These are phyloP conservation scores for Ctenopoma multispine DNA, from an alignment of 2,797 vertebrate species.

Conservation along the genomic window DNA sequence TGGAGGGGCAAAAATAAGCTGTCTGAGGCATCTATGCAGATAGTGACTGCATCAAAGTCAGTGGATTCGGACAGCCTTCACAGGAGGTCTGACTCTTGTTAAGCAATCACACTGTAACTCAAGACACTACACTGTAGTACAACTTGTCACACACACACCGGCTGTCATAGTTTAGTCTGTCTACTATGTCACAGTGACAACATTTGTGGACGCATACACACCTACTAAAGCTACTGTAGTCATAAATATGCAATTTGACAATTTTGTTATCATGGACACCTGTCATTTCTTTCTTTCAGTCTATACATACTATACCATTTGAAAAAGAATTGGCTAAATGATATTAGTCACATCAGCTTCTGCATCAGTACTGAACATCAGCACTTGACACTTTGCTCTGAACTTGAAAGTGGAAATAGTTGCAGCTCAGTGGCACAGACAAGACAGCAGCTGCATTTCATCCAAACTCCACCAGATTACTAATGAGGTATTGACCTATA, in stretches of 20 bases:
- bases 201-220: constrained; percentile 14
- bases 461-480: constrained; percentile 66
- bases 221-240: neutral
- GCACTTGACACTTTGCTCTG: constrained; percentile 8
- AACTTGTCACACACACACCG: constrained; percentile 30
- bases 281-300: neutral
- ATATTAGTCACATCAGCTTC: neutral
- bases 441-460: constrained; percentile 55
- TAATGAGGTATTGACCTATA: constrained; percentile 81
- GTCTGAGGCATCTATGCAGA: constrained; percentile 73
- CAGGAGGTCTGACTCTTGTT: constrained; percentile 70
- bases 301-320: neutral
- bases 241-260: neutral
- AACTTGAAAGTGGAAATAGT: constrained; percentile 36
- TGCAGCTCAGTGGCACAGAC: constrained; percentile 43
- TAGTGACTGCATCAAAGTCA: constrained; percentile 71
- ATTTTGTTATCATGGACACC: no score
- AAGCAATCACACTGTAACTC: constrained; percentile 41
- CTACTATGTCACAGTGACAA: constrained; percentile 28
- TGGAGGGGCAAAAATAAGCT: constrained; percentile 67
- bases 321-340: neutral
- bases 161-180: constrained; percentile 32
- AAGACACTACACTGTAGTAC: constrained; percentile 8
- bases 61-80: constrained; percentile 66
- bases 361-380: constrained; percentile 11